Conservation (phyloP, 2,797 vertebrate species). For the Heteromormyrus szaboi region DNA sequence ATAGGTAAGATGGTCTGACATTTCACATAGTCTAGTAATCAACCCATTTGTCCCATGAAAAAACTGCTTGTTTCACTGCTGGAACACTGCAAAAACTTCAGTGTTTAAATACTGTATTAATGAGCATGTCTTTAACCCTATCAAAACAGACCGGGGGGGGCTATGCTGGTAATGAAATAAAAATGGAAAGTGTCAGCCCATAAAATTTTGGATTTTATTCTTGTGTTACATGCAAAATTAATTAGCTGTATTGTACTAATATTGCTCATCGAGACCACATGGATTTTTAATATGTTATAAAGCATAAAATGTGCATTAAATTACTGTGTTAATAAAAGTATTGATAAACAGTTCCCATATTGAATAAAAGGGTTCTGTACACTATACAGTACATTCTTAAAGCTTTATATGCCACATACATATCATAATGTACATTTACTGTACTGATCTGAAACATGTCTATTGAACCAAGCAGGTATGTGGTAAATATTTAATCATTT, state of each 20-base stretch:
- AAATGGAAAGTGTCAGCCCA: not conserved
- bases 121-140: not conserved
- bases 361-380: not conserved
- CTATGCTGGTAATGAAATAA: not conserved
- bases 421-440: not conserved
- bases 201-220: not conserved
- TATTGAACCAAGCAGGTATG: not conserved
- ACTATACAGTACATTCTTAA: not conserved
- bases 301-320: not conserved
- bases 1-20: not conserved
- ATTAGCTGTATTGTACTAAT: not conserved
- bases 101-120: not conserved
- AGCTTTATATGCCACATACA: not conserved
- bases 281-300: not conserved
- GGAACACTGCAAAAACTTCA: not conserved
- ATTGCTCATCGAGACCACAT: not conserved
- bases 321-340: not conserved
- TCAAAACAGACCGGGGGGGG: not conserved
- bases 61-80: not conserved
- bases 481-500: not conserved
- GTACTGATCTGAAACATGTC: not conserved
- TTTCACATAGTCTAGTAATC: not conserved
- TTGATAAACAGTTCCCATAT: not conserved
- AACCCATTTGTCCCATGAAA: not conserved
- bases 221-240: not conserved